phyloP scores from a whole-genome alignment of 1,140 invertebrate species.

The Linepithema humile region DNA sequence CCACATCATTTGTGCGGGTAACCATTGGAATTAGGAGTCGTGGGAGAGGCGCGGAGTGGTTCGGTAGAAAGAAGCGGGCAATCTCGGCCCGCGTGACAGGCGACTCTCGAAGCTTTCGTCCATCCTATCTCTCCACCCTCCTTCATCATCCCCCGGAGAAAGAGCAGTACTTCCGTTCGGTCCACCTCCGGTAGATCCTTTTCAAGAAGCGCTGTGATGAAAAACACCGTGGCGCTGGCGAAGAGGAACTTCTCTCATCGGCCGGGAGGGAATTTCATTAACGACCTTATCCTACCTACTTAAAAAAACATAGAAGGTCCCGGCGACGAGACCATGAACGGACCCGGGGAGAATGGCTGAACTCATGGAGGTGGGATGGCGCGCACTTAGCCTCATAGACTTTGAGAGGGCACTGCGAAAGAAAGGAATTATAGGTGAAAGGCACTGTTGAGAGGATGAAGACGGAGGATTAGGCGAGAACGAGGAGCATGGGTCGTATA shows the following conservation, averaged over 20 bases:
- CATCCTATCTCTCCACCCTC: constrained; percentile 11
- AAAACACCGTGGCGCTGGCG: constrained; percentile 57
- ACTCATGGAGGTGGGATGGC: not conserved
- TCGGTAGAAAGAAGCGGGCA: constrained; percentile 61
- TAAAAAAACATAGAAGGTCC: constrained; percentile 66
- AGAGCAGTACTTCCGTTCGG: constrained; percentile 58
- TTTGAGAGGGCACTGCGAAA: constrained; percentile 29
- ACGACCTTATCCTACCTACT: constrained; percentile 68
- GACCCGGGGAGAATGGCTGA: not conserved
- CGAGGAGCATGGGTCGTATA: not conserved
- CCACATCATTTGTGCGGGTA: constrained; percentile 65
- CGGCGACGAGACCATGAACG: constrained; percentile 42
- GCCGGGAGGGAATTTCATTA: constrained; percentile 73
- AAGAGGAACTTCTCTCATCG: constrained; percentile 49
- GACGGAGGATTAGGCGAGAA: constrained; percentile 54
- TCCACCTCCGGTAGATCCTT: constrained; percentile 61
- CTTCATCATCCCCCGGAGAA: constrained; percentile 50
- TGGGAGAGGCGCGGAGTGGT: constrained; percentile 28
- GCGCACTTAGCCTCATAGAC: constrained; percentile 33
- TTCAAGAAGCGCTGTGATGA: constrained; percentile 59
- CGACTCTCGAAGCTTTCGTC: constrained; percentile 58
- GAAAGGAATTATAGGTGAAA: constrained; percentile 61
- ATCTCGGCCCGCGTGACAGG: constrained; percentile 61
- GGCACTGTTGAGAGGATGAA: constrained; percentile 48
- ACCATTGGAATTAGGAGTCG: constrained; percentile 48